These are phyloP conservation scores for Isotomurus palustris DNA, from an alignment of 2,888 invertebrate genomes.

Conservation along the genomic window DNA sequence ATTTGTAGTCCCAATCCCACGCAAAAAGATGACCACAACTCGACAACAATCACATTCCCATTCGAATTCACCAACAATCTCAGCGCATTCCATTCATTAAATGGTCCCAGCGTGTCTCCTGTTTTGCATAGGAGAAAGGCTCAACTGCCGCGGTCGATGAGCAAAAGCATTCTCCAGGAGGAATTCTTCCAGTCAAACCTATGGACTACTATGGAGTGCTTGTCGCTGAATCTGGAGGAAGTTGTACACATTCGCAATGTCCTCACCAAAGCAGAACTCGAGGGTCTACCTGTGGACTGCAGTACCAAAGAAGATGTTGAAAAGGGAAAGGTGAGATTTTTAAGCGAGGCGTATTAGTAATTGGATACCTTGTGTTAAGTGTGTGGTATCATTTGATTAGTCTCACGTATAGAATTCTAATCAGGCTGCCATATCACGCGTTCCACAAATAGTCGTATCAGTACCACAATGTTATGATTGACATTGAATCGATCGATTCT, in stretches of 20 bases:
- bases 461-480: too few relatives aligned
- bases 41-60: conserved; percentile 45
- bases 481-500: too few relatives aligned
- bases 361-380: too few relatives aligned
- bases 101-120: conserved; percentile 43
- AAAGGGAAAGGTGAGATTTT: conserved; percentile 79
- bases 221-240: conserved; percentile 89
- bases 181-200: conserved; percentile 60
- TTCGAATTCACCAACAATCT: conserved; percentile 44
- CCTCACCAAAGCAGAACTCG: conserved; percentile 91
- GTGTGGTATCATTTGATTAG: too few relatives aligned
- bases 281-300: conserved; percentile 84
- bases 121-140: conserved; percentile 42
- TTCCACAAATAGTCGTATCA: too few relatives aligned
- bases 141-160: conserved; percentile 56
- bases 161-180: conserved; percentile 63
- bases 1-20: conserved; percentile 44
- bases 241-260: conserved; percentile 94
- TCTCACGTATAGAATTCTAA: too few relatives aligned
- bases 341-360: too few relatives aligned
- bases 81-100: conserved; percentile 39
- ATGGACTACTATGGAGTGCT: conserved; percentile 81
- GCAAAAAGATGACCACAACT: conserved; percentile 39
- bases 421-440: too few relatives aligned
- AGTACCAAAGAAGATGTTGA: conserved; percentile 89